Percentiles rank a stretch among this genome's conserved stretches.
Conservation (phyloP, 1,140 invertebrate species). For the Notospermus geniculatus region DNA sequence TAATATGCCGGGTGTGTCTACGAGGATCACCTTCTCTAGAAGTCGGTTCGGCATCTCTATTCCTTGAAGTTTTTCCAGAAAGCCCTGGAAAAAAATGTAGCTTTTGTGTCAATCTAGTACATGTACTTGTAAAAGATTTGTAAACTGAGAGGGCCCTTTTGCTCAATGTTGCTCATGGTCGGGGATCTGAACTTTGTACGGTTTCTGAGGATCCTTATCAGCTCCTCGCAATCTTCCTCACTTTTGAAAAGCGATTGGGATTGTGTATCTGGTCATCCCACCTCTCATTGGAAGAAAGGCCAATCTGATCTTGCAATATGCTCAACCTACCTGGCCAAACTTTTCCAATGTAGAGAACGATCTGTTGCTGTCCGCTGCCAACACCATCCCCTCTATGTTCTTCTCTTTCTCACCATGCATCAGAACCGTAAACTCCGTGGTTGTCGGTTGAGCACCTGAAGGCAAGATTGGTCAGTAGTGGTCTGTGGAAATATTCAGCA, state of each 20-base stretch:
- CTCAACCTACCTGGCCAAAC: slow-evolving; percentile 76
- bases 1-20: slow-evolving; percentile 92
- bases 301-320: too few species aligned
- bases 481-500: too few species aligned
- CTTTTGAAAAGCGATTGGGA: too few species aligned
- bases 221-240: too few species aligned
- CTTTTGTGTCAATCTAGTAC: too few species aligned
- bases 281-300: too few species aligned
- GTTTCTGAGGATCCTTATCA: too few species aligned
- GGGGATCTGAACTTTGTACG: too few species aligned
- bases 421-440: slow-evolving; percentile 82
- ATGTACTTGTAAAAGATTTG: too few species aligned
- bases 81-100: slow-evolving; percentile 64
- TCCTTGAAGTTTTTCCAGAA: slow-evolving; percentile 84
- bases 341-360: slow-evolving; percentile 86
- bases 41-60: slow-evolving; percentile 77
- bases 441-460: slow-evolving; percentile 86
- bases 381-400: slow-evolving; percentile 83
- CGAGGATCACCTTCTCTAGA: slow-evolving; percentile 87
- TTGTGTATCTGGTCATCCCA: too few species aligned
- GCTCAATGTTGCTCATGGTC: too few species aligned
- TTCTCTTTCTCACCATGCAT: slow-evolving; percentile 83
- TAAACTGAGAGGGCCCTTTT: too few species aligned
- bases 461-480: background rate
- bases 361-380: slow-evolving; percentile 83